phyloP scores from a whole-genome alignment of 2,113 vertebrate species.

The Vicugna pacos region DNA sequence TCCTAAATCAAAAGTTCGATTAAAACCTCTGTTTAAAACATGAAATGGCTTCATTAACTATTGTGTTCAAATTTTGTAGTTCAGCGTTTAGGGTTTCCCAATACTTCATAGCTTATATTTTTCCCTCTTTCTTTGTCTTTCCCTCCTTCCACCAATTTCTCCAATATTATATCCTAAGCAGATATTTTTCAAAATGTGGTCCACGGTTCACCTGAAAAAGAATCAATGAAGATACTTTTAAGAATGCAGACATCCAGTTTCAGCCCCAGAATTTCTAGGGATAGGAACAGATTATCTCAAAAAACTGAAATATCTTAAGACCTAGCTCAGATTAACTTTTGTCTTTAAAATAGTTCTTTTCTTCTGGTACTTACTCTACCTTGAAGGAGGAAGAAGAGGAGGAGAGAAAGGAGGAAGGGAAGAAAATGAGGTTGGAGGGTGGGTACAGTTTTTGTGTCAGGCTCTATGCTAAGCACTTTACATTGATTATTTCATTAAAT shows the following conservation, averaged over 20 bases:
- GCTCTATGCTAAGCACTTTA: not conserved
- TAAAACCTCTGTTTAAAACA: not conserved
- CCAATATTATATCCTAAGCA: not conserved
- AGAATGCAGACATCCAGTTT: not conserved
- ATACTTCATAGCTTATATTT: not conserved
- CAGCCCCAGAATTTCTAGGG: not conserved
- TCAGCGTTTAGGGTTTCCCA: not conserved
- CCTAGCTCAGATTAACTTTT: not conserved
- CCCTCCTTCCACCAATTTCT: not conserved
- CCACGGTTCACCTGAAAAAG: not conserved
- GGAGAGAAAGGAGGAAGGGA: not conserved
- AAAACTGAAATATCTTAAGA: not conserved
- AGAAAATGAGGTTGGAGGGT: not conserved
- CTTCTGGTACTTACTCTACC: not conserved
- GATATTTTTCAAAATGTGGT: not conserved
- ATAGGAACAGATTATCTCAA: not conserved
- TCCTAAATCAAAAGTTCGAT: slow-evolving; percentile 37
- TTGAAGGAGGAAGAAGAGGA: not conserved
- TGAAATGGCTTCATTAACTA: not conserved
- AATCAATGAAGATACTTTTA: not conserved
- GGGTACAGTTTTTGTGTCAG: not conserved
- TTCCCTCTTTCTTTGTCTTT: not conserved
- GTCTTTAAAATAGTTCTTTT: not conserved
- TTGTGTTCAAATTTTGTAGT: not conserved
- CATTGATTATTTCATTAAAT: not conserved